Base-by-base conservation (phyloP, 2,888 invertebrate species). In the Xylophagus ater region DNA sequence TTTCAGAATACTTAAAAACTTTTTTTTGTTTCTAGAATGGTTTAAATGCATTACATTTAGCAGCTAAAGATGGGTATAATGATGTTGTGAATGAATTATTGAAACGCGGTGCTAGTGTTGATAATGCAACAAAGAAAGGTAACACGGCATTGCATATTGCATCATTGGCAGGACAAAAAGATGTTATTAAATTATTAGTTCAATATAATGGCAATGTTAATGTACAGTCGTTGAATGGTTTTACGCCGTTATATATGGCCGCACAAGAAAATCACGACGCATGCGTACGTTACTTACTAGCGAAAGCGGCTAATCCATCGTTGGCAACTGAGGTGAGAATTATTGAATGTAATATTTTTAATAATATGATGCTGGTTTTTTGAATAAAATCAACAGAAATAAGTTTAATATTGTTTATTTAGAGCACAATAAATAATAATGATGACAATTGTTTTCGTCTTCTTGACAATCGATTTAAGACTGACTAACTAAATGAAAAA, bases 191-290 rank as follows among this genome's bases (percentile, higher is more conserved):
- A 56, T 77, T 94, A 55, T 74, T 98, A 49, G 83, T 97, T 34
- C 82, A 85, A 52, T 79, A 86, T 55, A 86, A 87, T 52, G 96
- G 96, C 51, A 83, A 87, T 57, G 87, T 97, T 52, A 98, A 98
- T 66, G 89, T 92, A 10, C 97, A 97, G 63, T 90, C 90, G 2
- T 82, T 90, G 50, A 94, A 90, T 60, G 97, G 97, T 30, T 98
- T 97, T 68, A 96, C 97, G 1, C 97, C 97, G 1, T 71, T 98
- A 30, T 97, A 97, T 63, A 97, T 97, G 96, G 94, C 94, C 4
- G 93, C 97, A 8, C 97, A 94, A 67, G 94, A 94, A 65, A 93
- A 93, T 62, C 93, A 96, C 59, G 92, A 92, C 45, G 76, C 76
- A 6, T 90, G 92, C 51, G 97, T 98, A 48, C 82, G 86, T 58